These are phyloP conservation scores for Meles meles DNA, from an alignment of 2,113 vertebrate genomes.

Conservation along the genomic window DNA sequence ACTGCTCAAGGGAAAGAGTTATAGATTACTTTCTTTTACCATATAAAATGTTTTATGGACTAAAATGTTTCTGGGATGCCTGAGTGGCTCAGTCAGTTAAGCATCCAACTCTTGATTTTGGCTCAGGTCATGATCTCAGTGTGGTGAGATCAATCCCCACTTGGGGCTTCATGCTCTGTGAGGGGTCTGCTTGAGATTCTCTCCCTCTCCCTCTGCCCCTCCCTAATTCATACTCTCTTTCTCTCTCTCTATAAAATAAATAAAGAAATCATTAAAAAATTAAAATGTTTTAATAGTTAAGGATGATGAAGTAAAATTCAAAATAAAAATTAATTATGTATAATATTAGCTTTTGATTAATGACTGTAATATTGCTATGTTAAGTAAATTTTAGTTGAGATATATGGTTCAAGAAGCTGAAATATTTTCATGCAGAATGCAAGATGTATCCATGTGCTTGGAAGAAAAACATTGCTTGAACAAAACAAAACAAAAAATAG, in stretches of 20 bases:
- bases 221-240: neutral
- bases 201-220: neutral
- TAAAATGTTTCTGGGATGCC: neutral
- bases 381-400: neutral
- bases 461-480: neutral
- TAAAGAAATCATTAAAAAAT: neutral
- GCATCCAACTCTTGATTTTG: neutral
- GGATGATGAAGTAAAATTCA: neutral
- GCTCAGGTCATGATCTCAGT: neutral
- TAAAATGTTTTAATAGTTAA: neutral
- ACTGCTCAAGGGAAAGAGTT: neutral
- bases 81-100: neutral
- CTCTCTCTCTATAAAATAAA: neutral
- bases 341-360: neutral
- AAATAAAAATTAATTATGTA: neutral
- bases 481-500: neutral
- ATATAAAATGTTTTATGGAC: neutral
- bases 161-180: no score
- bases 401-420: neutral
- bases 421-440: neutral
- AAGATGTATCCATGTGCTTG: neutral
- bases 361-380: neutral
- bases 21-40: neutral
- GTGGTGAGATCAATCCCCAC: no score
- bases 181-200: neutral